A percentile compares a stretch with the other conserved stretches of the same genome.
These are phyloP conservation scores for Clivina fossor DNA, from an alignment of 2,888 invertebrate genomes.

Conservation along the genomic window DNA sequence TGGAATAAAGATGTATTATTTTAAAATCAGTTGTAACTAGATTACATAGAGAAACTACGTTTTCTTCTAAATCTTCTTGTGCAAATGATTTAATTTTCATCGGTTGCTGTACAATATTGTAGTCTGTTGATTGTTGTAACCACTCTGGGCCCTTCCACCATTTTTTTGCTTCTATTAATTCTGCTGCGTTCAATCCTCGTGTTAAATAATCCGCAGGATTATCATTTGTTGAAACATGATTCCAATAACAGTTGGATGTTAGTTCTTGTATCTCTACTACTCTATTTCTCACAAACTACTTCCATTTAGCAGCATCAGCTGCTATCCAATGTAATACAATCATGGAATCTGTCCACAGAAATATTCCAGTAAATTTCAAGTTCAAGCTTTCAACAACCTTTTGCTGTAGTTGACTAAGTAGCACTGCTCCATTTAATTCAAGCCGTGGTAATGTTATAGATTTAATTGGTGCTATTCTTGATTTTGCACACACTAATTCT, in stretches of 20 bases:
- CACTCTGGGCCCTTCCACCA: too few species aligned
- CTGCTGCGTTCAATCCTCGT: constrained; percentile 23
- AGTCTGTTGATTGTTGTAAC: too few species aligned
- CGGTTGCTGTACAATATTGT: too few species aligned
- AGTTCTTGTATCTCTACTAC: constrained; percentile 33
- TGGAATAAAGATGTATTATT: background rate
- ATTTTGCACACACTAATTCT: background rate
- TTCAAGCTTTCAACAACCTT: constrained; percentile 12
- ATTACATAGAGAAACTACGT: too few species aligned
- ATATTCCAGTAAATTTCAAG: constrained; percentile 8
- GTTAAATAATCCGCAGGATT: constrained; percentile 37
- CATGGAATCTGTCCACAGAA: constrained; percentile 36
- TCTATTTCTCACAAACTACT: constrained; percentile 35
- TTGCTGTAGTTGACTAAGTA: constrained; percentile 10
- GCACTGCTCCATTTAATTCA: background rate
- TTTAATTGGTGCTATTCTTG: background rate
- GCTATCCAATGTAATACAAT: constrained; percentile 35
- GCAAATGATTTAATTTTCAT: too few species aligned
- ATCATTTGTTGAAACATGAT: constrained; percentile 22
- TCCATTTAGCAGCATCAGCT: constrained; percentile 17
- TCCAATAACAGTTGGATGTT: constrained; percentile 3
- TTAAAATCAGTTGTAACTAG: too few species aligned
- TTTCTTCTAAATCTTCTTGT: too few species aligned
- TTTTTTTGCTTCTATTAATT: too few species aligned
- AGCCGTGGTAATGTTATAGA: background rate